phyloP scores from a whole-genome alignment of 2,113 vertebrate genomes.

The Egretta garzetta region DNA sequence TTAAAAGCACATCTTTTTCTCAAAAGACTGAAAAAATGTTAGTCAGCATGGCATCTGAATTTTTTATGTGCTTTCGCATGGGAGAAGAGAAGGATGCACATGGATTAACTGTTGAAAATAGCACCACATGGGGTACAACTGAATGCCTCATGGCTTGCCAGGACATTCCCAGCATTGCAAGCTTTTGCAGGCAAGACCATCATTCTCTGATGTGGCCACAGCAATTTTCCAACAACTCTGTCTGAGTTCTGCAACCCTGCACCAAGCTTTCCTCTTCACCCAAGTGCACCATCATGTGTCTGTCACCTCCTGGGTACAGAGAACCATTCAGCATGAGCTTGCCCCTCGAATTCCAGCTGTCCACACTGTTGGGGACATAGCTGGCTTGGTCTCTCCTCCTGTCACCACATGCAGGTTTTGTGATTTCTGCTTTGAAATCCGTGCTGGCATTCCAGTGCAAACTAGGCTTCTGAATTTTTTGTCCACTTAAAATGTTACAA shows the following conservation, averaged over 20 bases:
- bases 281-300: background rate
- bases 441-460: background rate
- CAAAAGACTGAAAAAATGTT: background rate
- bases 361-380: background rate
- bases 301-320: background rate
- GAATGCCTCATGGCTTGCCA: background rate
- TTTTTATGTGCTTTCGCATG: background rate
- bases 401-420: accelerated
- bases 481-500: background rate
- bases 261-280: background rate
- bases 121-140: background rate
- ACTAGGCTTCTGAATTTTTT: background rate
- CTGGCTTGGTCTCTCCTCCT: background rate
- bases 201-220: background rate
- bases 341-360: background rate
- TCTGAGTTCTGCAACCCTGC: background rate
- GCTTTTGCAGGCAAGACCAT: background rate
- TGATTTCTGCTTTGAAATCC: background rate
- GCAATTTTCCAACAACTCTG: background rate
- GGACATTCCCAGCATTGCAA: background rate
- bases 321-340: background rate
- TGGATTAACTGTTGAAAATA: constrained; percentile 13
- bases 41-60: background rate
- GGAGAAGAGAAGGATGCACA: constrained; percentile 3
- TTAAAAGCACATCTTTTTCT: background rate